phyloP scores from a whole-genome alignment of 2,888 invertebrate species.

The Minunthozetes semirufus region DNA sequence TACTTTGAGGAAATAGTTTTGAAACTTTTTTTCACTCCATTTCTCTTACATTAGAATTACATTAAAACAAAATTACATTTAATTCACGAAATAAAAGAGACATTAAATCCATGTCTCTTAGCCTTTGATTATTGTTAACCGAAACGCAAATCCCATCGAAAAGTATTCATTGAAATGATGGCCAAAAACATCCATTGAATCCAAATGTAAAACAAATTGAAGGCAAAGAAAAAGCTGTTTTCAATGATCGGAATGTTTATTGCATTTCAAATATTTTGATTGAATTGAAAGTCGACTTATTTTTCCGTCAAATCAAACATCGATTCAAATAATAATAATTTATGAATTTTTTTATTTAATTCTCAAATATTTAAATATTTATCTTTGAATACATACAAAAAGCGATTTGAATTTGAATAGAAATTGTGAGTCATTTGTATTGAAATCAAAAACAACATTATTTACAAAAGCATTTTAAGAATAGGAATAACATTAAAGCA shows the following conservation, averaged over 20 bases:
- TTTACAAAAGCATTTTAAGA: background rate
- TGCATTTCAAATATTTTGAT: background rate
- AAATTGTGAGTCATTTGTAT: background rate
- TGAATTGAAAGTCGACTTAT: background rate
- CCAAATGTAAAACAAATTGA: background rate
- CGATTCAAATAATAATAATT: background rate
- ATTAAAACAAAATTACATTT: background rate
- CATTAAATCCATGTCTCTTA: background rate
- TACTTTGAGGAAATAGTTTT: background rate
- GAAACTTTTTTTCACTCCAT: background rate
- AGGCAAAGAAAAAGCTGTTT: background rate
- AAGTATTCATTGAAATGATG: background rate
- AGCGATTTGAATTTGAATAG: background rate
- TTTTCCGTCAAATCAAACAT: background rate
- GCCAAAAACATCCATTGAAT: background rate
- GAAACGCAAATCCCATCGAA: background rate
- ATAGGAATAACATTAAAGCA: background rate
- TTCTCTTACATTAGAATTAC: background rate
- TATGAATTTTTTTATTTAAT: background rate
- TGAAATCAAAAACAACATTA: background rate
- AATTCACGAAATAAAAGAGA: background rate
- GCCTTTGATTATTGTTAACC: background rate
- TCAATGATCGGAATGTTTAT: conserved; percentile 3
- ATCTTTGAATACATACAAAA: background rate
- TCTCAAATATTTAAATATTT: background rate